These are phyloP conservation scores for Perca fluviatilis DNA, from an alignment of 2,113 vertebrate species.

Conservation along the genomic window DNA sequence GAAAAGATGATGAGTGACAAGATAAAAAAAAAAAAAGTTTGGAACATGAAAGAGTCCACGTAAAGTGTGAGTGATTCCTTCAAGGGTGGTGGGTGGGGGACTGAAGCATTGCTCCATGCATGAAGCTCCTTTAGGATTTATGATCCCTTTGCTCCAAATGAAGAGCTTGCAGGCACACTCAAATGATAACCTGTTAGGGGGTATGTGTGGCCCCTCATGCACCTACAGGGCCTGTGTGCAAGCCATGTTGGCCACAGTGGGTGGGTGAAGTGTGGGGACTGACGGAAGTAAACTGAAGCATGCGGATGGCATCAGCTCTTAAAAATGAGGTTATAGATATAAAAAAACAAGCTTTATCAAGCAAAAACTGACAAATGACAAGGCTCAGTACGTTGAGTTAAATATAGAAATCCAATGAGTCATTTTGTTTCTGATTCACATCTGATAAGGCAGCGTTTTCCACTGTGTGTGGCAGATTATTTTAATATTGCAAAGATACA, in stretches of 20 bases:
- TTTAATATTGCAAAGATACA: not conserved
- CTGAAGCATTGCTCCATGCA: conserved; percentile 13
- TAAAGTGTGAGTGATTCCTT: conserved; percentile 41
- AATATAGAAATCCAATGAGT: not conserved
- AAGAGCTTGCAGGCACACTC: conserved; percentile 31
- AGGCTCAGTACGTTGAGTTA: not conserved
- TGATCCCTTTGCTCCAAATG: conserved; percentile 13
- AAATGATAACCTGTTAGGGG: conserved; percentile 17
- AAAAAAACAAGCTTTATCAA: not conserved
- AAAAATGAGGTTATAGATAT: not conserved
- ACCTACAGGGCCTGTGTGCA: conserved; percentile 15
- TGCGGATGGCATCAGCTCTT: conserved; percentile 4
- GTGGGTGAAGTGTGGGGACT: conserved; percentile 10
- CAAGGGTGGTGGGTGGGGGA: conserved; percentile 14
- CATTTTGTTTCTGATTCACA: not conserved
- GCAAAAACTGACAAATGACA: not conserved
- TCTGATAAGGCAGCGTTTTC: not conserved
- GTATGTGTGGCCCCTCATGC: not conserved
- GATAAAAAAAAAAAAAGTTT: conserved; percentile 22
- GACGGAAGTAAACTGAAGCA: not conserved
- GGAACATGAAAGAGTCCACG: conserved; percentile 37
- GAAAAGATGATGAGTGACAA: conserved; percentile 60
- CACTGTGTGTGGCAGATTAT: not conserved
- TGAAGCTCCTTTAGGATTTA: conserved; percentile 39
- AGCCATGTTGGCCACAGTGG: conserved; percentile 33